Percentiles rank a stretch among this genome's conserved stretches.
Conservation (phyloP, 2,797 vertebrate species). For the Chaunax sp. region DNA sequence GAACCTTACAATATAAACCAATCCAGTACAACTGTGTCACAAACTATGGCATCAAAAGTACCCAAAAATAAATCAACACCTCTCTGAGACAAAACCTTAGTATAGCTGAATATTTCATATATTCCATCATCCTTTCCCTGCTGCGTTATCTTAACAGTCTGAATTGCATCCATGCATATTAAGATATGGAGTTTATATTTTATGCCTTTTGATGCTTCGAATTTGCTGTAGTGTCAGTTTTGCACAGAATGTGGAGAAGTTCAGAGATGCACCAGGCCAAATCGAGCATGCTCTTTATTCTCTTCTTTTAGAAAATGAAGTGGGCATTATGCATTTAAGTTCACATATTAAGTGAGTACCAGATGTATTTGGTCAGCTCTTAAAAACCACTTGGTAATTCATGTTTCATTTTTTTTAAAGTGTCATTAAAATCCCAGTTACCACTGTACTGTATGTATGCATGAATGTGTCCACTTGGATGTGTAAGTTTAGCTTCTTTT, state of each 20-base stretch:
- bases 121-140: background rate
- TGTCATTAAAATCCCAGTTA: no score
- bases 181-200: constrained; percentile 10
- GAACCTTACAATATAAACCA: background rate
- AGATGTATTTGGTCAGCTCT: background rate
- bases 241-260: background rate
- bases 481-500: no score
- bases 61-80: background rate
- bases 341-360: background rate
- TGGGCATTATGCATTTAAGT: background rate
- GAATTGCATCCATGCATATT: constrained; percentile 5
- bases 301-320: background rate
- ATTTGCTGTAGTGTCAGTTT: constrained; percentile 13
- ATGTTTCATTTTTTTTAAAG: no score
- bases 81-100: background rate
- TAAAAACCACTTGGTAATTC: background rate
- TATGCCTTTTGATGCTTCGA: constrained; percentile 21
- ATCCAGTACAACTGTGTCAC: no score
- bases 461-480: no score
- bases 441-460: no score
- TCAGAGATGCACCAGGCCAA: background rate
- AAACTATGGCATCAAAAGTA: no score
- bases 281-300: constrained; percentile 11
- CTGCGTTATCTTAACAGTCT: no score
- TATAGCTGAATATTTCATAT: background rate